A percentile compares a stretch with the other conserved stretches of the same genome.
Evolutionary conservation across 2,113 vertebrate species (phyloP).

Genomic region (Camelus bactrianus): DNA sequence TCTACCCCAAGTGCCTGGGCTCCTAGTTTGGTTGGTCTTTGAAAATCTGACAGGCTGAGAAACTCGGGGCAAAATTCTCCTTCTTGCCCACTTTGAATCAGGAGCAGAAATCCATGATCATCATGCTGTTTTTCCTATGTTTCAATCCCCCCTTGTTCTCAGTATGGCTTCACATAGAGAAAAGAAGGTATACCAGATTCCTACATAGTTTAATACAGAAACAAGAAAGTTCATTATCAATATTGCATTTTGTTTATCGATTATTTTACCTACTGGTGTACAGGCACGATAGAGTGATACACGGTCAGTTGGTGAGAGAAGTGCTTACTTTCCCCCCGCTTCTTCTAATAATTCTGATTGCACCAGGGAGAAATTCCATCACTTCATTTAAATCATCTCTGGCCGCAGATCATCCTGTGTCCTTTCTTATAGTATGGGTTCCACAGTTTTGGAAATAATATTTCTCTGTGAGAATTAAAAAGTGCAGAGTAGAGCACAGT

Average conservation of each 20-base stretch:
- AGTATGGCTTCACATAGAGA: background rate
- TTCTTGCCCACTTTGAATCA: background rate
- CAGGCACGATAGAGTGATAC: background rate
- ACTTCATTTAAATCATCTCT: background rate
- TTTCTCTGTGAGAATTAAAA: background rate
- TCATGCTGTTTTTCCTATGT: background rate
- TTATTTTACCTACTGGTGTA: background rate
- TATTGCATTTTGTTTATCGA: background rate
- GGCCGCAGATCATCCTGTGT: background rate
- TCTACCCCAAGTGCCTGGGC: background rate
- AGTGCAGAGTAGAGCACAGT: background rate
- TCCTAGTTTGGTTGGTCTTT: background rate
- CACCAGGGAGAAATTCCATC: background rate
- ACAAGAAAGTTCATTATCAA: background rate
- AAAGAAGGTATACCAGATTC: background rate
- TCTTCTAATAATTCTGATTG: slow-evolving; percentile 26
- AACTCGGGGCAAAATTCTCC: background rate
- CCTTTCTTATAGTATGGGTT: background rate
- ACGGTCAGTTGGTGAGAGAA: background rate
- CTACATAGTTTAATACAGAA: background rate
- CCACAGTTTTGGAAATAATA: background rate
- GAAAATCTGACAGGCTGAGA: background rate
- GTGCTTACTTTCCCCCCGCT: background rate
- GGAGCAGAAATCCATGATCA: background rate
- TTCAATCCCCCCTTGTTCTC: slow-evolving; percentile 1